phyloP scores from a whole-genome alignment of 2,113 vertebrate genomes.

The Prietella phreatophila region DNA sequence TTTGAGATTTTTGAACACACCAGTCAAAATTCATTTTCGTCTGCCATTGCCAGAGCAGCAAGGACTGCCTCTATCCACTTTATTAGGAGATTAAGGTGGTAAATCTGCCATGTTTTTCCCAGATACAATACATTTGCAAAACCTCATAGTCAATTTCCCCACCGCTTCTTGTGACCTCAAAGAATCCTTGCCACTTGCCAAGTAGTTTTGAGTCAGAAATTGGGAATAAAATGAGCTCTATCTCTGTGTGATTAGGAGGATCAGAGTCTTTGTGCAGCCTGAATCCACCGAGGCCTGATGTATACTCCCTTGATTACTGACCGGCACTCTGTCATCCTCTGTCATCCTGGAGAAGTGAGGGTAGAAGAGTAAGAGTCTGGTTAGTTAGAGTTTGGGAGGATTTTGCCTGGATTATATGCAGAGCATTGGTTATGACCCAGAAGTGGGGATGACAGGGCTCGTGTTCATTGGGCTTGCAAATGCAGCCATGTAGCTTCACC shows the following conservation, averaged over 20 bases:
- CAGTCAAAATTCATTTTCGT: not conserved
- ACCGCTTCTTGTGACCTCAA: not conserved
- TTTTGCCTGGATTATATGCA: not conserved
- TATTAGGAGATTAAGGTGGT: not conserved
- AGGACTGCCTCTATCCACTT: not conserved
- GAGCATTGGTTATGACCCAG: not conserved
- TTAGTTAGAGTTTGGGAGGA: not conserved
- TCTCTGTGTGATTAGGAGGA: not conserved
- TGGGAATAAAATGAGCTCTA: not conserved
- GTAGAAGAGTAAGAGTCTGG: not conserved
- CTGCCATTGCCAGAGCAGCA: not conserved
- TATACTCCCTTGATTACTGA: not conserved
- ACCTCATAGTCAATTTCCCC: not conserved
- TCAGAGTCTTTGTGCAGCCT: not conserved
- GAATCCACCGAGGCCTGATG: not conserved
- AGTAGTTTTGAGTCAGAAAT: not conserved
- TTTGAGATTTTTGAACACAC: not conserved
- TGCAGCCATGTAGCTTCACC: not conserved
- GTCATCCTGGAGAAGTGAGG: not conserved
- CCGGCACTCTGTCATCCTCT: not conserved
- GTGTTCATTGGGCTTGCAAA: not conserved
- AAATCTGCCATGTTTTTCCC: not conserved
- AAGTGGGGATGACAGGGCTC: not conserved
- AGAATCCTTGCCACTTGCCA: not conserved
- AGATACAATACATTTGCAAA: not conserved